Conservation (phyloP, 1,140 invertebrate species). For the Panagrolaimus sp. region DNA sequence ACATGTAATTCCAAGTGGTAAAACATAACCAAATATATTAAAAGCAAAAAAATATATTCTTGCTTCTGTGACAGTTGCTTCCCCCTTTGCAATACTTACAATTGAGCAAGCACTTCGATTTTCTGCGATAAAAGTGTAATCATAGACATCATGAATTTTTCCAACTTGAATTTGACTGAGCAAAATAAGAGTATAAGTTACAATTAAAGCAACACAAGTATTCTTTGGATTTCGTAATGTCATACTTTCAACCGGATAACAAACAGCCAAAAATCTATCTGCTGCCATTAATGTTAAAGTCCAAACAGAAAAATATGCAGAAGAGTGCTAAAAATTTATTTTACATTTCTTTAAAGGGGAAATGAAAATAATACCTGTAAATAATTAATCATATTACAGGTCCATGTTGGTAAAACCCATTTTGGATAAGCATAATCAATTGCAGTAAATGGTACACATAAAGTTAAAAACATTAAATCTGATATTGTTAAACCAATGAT, state of each 20-base stretch:
- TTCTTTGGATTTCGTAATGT: conserved; percentile 78
- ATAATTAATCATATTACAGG: conserved; percentile 54
- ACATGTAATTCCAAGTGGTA: conserved; percentile 71
- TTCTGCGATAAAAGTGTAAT: conserved; percentile 62
- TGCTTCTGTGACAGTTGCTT: conserved; percentile 48
- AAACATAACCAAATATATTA: conserved; percentile 62
- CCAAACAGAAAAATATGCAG: conserved; percentile 85
- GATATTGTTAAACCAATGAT: conserved; percentile 64
- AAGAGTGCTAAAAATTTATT: conserved; percentile 65
- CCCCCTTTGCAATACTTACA: conserved; percentile 47
- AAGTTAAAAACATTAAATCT: conserved; percentile 85
- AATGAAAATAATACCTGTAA: conserved; percentile 37
- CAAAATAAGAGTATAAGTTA: conserved; percentile 47
- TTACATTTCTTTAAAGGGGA: neutral
- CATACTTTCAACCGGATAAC: conserved; percentile 84
- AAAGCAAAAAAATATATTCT: conserved; percentile 60
- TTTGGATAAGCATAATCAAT: conserved; percentile 76
- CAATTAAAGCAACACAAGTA: conserved; percentile 62
- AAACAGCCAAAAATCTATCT: conserved; percentile 87
- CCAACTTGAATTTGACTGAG: conserved; percentile 47
- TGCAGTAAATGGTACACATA: conserved; percentile 89
- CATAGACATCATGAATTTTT: conserved; percentile 68
- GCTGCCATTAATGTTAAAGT: conserved; percentile 89
- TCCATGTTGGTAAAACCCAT: conserved; percentile 68
- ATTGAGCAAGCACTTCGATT: conserved; percentile 52